phyloP scores from a whole-genome alignment of 2,888 invertebrate genomes.

The Drosophila maculinotata region DNA sequence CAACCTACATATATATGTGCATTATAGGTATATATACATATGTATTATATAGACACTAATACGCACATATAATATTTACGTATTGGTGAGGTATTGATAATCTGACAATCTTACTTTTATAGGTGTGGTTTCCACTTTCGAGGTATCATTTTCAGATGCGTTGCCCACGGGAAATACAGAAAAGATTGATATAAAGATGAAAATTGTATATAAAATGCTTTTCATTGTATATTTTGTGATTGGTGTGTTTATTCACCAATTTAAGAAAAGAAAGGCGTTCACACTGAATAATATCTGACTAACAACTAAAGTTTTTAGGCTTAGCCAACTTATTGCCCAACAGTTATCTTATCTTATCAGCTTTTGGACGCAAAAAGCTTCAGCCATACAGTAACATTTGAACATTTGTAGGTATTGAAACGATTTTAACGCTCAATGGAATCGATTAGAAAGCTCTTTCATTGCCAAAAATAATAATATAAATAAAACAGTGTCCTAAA shows the following conservation, averaged over 20 bases:
- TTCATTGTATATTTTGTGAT: conserved; percentile 28
- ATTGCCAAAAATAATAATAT: too few species aligned
- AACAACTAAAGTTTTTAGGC: conserved; percentile 31
- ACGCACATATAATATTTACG: neutral
- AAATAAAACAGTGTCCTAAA: too few species aligned
- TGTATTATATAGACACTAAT: neutral
- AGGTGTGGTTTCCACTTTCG: conserved; percentile 5
- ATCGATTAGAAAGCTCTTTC: too few species aligned
- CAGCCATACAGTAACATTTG: neutral
- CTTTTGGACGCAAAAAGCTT: conserved; percentile 9
- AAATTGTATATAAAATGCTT: neutral
- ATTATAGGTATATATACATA: neutral
- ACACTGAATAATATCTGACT: conserved; percentile 32
- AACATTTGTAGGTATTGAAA: conserved; percentile 13
- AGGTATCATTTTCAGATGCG: conserved; percentile 15
- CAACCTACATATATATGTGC: neutral
- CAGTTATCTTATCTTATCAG: conserved; percentile 56
- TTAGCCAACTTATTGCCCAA: conserved; percentile 32
- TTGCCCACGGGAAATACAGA: conserved; percentile 8
- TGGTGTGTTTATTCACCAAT: neutral
- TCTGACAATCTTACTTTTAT: conserved; percentile 20
- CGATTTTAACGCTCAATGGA: neutral
- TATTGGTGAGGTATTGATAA: conserved; percentile 5
- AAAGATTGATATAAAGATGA: conserved; percentile 19
- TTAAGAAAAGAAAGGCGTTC: conserved; percentile 3